A percentile compares a stretch with the other conserved stretches of the same genome.
Conservation (phyloP, 2,113 vertebrate genomes). For the Butastur rufipennis region DNA sequence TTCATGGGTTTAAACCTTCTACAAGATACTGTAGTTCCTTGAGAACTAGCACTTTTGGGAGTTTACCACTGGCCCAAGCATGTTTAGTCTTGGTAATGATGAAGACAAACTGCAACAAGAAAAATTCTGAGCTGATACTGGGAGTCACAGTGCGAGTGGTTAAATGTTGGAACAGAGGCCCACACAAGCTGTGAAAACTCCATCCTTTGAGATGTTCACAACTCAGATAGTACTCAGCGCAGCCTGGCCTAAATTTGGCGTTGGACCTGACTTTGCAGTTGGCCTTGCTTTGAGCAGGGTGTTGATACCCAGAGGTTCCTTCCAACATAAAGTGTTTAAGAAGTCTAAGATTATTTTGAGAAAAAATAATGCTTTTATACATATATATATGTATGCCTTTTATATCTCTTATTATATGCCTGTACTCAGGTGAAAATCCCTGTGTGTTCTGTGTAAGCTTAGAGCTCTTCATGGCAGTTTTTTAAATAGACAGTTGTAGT, state of each 20-base stretch:
- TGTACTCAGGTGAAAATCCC: not conserved
- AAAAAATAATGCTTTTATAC: not conserved
- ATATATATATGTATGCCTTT: rapidly evolving
- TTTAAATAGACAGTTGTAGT: not conserved
- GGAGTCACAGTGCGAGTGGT: not conserved
- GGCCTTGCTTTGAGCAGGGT: not conserved
- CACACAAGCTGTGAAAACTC: not conserved
- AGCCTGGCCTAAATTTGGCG: not conserved
- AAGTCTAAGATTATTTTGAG: not conserved
- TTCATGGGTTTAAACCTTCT: not conserved
- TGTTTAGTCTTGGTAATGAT: not conserved
- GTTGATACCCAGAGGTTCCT: not conserved
- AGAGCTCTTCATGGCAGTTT: not conserved
- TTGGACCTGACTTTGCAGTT: not conserved
- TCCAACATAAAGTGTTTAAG: not conserved
- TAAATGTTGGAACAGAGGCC: not conserved
- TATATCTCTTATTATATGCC: not conserved
- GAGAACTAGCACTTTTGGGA: not conserved
- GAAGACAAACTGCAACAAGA: not conserved
- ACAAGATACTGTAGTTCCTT: not conserved
- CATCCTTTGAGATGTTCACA: not conserved
- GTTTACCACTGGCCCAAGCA: not conserved
- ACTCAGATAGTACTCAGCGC: not conserved
- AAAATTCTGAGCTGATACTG: not conserved
- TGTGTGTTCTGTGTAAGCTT: not conserved